Conservation (phyloP, 2,113 vertebrate genomes). For the Clarias batrachus region DNA sequence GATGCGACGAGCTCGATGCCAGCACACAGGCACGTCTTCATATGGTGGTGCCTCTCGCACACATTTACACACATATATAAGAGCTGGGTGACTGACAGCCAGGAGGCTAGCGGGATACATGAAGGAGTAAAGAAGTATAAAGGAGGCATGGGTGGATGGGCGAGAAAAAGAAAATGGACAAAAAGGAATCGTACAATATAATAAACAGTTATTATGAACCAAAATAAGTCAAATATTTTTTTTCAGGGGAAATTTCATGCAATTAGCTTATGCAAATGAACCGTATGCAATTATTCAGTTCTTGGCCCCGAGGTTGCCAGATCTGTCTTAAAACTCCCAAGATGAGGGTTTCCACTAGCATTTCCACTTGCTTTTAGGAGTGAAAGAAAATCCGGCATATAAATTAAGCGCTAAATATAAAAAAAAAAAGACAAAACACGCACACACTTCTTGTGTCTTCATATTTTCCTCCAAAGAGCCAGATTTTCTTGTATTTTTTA, state of each 20-base stretch:
- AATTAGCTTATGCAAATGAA: neutral
- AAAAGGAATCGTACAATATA: neutral
- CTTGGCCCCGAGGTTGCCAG: neutral
- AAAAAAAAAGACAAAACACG: too few relatives aligned
- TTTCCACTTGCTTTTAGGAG: neutral
- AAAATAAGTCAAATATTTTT: neutral
- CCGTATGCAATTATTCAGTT: neutral
- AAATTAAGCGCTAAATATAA: neutral
- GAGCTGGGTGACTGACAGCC: constrained; percentile 32
- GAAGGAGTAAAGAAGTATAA: neutral
- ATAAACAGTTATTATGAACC: neutral
- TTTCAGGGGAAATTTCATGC: neutral
- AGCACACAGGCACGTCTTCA: constrained; percentile 5
- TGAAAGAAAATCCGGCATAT: neutral
- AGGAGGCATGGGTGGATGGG: neutral
- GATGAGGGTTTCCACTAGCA: neutral
- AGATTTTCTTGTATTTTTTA: too few relatives aligned
- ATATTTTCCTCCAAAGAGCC: too few relatives aligned
- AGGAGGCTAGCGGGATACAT: neutral
- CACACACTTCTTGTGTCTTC: too few relatives aligned
- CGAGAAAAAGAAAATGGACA: neutral
- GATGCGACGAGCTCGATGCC: constrained; percentile 2
- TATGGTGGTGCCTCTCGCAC: constrained; percentile 18
- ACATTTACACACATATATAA: neutral
- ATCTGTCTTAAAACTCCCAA: neutral